phyloP scores from a whole-genome alignment of 2,888 invertebrate species.

The Cantharis rustica region DNA sequence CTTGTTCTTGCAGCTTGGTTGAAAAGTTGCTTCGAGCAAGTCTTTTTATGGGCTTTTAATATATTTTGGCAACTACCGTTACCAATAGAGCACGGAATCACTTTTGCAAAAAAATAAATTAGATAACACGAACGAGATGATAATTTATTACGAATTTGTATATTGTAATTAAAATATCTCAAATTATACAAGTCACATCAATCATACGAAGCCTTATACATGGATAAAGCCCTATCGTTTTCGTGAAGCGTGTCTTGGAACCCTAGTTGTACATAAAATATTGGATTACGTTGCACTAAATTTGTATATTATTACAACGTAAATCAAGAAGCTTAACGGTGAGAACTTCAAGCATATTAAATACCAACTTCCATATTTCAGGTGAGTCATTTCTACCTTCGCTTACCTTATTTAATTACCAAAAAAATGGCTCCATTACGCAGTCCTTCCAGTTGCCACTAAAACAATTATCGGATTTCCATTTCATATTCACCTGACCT shows the following conservation, averaged over 20 bases:
- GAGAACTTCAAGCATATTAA: constrained; percentile 11
- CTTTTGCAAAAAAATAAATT: background rate
- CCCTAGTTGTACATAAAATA: constrained; percentile 8
- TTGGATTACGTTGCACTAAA: constrained; percentile 7
- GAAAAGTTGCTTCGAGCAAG: background rate
- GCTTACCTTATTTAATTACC: background rate
- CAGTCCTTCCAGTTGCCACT: background rate
- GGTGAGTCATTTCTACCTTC: background rate
- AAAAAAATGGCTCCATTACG: background rate
- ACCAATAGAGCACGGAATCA: background rate
- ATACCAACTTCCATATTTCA: constrained; percentile 8
- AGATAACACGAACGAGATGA: background rate
- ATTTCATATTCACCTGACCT: background rate
- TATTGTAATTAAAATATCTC: background rate
- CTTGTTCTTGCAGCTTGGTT: background rate
- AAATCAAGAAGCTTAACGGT: constrained; percentile 10
- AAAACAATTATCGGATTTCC: background rate
- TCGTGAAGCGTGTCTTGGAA: constrained; percentile 10
- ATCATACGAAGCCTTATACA: background rate
- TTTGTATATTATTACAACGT: constrained; percentile 15
- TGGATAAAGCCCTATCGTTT: background rate
- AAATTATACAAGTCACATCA: background rate
- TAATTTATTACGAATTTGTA: background rate
- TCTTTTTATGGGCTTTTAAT: background rate
- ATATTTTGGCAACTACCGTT: background rate